Conservation (phyloP, 2,888 invertebrate genomes). For the Zootermopsis nevadensis region DNA sequence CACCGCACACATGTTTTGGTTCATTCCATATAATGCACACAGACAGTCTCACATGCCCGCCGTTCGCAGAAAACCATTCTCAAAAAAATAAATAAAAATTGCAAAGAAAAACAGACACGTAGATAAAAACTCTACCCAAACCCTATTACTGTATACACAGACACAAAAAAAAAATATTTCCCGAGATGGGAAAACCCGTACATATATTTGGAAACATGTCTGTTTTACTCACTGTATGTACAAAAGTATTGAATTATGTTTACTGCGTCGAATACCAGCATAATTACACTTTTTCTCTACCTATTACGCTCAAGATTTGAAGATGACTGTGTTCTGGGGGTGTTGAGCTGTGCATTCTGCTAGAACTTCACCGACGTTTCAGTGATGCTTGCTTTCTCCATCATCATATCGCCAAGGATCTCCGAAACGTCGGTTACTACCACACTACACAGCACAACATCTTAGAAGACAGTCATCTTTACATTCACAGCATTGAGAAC, state of each 20-base stretch:
- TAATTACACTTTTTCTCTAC: no score
- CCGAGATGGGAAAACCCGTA: background rate
- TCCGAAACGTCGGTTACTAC: no score
- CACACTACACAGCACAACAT: no score
- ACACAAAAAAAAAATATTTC: background rate
- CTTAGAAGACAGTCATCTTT: no score
- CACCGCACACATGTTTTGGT: background rate
- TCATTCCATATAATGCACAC: background rate
- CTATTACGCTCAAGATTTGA: no score
- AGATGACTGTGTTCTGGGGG: no score
- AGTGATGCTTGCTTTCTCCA: no score
- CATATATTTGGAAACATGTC: background rate
- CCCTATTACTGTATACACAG: background rate
- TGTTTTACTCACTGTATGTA: background rate
- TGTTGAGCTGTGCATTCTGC: no score
- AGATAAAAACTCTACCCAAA: background rate
- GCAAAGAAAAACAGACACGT: background rate
- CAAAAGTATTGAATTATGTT: background rate
- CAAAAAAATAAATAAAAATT: background rate
- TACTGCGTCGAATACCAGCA: no score
- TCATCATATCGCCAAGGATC: no score
- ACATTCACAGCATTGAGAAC: no score
- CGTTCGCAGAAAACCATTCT: background rate
- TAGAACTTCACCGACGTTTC: no score
- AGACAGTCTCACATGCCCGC: constrained; percentile 8